Evolutionary conservation across 2,113 vertebrate genomes (phyloP).

Genomic region (Gnathonemus echidnorhynchus): DNA sequence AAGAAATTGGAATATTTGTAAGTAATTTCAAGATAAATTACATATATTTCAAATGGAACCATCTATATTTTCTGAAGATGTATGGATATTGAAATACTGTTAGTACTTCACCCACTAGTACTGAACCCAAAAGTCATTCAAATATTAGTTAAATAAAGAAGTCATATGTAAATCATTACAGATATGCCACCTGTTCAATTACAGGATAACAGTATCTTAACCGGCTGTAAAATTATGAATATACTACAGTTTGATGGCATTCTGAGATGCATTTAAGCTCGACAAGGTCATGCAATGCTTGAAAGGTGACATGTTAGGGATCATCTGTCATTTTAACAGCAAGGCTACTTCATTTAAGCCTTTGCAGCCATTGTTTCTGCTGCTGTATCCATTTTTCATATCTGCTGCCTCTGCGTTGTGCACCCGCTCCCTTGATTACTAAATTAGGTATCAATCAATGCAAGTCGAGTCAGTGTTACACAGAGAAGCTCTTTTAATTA

Average conservation of each 20-base stretch:
- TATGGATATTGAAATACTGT: neutral
- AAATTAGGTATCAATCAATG: slow-evolving; percentile 44
- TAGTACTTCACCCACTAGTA: neutral
- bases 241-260: neutral
- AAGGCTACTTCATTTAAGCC: slow-evolving; percentile 31
- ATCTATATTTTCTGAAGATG: neutral
- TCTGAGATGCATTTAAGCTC: neutral
- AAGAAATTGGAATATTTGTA: neutral
- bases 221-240: neutral
- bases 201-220: neutral
- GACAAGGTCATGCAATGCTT: slow-evolving; percentile 23
- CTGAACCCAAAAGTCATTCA: neutral
- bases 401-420: slow-evolving; percentile 14
- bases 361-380: slow-evolving; percentile 12
- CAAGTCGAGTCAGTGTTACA: slow-evolving; percentile 22
- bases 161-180: neutral
- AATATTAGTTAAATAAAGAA: neutral
- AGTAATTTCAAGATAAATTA: neutral
- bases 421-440: slow-evolving; percentile 21
- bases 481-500: slow-evolving; percentile 40
- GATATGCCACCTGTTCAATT: neutral
- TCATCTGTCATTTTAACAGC: slow-evolving; percentile 18
- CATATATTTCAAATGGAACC: neutral
- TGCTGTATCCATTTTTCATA: slow-evolving; percentile 25
- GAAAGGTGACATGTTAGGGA: slow-evolving; percentile 19